Evolutionary conservation across 2,797 vertebrate species (phyloP).

Genomic region (Poecilia velifera): DNA sequence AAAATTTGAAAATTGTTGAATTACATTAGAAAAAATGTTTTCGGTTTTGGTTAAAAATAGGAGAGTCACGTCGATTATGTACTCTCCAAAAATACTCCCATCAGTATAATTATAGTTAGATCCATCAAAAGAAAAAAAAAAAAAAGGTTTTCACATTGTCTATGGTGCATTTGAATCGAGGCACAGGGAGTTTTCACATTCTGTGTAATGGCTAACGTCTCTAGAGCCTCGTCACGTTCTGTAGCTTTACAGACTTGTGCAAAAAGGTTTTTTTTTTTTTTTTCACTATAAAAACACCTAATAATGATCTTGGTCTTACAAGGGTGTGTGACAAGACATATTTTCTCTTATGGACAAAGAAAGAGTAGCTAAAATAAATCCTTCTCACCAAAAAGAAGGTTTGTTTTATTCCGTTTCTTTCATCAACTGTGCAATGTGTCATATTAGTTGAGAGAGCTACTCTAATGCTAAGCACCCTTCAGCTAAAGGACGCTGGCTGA

Average conservation of each 20-base stretch:
- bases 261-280: neutral
- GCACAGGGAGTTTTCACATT: neutral
- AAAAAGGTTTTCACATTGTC: neutral
- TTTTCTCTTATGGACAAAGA: neutral
- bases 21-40: neutral
- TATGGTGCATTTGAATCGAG: neutral
- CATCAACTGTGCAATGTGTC: constrained; percentile 35
- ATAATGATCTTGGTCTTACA: neutral
- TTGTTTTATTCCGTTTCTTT: constrained; percentile 11
- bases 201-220: neutral
- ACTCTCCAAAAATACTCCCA: neutral
- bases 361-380: constrained; percentile 19
- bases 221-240: neutral
- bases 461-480: constrained; percentile 29
- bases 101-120: neutral
- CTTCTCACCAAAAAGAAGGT: neutral
- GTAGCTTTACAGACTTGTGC: neutral
- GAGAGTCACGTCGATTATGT: neutral
- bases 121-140: neutral
- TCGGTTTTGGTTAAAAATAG: neutral
- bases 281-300: neutral
- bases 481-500: constrained; percentile 42
- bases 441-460: constrained; percentile 35
- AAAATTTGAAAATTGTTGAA: neutral
- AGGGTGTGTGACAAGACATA: neutral